phyloP scores from a whole-genome alignment of 2,797 vertebrate species.

The Crocidura indochinensis region DNA sequence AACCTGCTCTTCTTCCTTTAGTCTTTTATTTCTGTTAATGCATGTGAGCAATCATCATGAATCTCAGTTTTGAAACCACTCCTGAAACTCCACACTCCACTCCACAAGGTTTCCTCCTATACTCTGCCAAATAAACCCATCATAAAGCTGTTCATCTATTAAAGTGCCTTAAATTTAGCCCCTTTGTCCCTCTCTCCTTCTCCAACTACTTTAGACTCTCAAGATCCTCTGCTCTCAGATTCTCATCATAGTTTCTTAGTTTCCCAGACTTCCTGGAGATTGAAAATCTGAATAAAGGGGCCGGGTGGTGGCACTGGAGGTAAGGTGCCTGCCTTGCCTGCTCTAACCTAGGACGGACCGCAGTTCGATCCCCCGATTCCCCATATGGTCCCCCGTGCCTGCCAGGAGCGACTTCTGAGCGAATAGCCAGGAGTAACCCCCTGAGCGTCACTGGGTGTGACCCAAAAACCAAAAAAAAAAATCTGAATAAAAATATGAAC shows the following conservation, averaged over 20 bases:
- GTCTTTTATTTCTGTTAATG: slow-evolving; percentile 47
- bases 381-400: no score
- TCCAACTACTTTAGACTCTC: not conserved
- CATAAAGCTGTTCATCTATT: slow-evolving; percentile 30
- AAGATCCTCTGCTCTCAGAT: slow-evolving; percentile 20
- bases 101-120: no score
- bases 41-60: slow-evolving; percentile 28
- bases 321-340: no score
- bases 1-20: slow-evolving; percentile 57
- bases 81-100: not conserved
- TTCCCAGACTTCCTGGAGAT: slow-evolving; percentile 8
- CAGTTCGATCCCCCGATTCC: no score
- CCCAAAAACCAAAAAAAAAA: no score
- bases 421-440: no score
- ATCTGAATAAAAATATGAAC: not conserved
- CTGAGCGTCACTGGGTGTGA: no score
- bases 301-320: no score
- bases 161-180: not conserved
- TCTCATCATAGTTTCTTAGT: slow-evolving; percentile 8
- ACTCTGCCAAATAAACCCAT: not conserved
- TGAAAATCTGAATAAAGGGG: slow-evolving; percentile 17
- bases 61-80: not conserved
- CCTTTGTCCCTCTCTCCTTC: not conserved
- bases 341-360: no score
- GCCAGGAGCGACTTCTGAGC: no score